A percentile compares a stretch with the other conserved stretches of the same genome.
phyloP scores from a whole-genome alignment of 2,113 vertebrate species.

The Poecilia latipinna region DNA sequence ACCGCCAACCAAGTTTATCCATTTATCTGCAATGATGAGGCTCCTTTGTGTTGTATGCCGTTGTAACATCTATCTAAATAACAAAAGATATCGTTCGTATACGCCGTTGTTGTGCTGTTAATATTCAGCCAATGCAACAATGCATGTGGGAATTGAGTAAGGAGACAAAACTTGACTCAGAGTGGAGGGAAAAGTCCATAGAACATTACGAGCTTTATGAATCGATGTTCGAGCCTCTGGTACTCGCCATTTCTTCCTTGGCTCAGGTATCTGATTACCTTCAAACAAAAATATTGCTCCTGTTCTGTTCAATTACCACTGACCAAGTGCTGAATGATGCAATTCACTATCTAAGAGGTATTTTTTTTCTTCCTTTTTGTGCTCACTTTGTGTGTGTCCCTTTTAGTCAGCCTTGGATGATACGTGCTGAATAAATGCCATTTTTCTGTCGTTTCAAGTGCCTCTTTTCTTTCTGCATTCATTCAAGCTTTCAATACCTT shows the following conservation, averaged over 20 bases:
- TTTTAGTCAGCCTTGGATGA: constrained; percentile 70
- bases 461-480: constrained; percentile 77
- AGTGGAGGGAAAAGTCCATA: constrained; percentile 59
- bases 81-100: constrained; percentile 78
- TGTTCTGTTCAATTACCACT: constrained; percentile 73
- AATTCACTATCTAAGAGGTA: constrained; percentile 69
- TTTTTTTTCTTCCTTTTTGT: constrained; percentile 62
- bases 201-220: constrained; percentile 66
- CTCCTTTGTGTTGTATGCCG: constrained; percentile 78
- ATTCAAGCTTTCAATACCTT: constrained; percentile 84
- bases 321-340: constrained; percentile 70
- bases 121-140: constrained; percentile 73
- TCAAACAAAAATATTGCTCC: constrained; percentile 72
- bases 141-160: constrained; percentile 63
- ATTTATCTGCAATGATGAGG: constrained; percentile 82
- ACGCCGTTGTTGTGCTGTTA: constrained; percentile 73
- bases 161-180: constrained; percentile 66
- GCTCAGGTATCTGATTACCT: constrained; percentile 76
- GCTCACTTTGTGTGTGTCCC: constrained; percentile 58
- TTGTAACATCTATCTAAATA: constrained; percentile 82
- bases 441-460: constrained; percentile 77
- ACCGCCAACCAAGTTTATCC: constrained; percentile 80
- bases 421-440: constrained; percentile 79
- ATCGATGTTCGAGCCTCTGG: constrained; percentile 55
- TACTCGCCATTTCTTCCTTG: constrained; percentile 55